A percentile compares a stretch with the other conserved stretches of the same genome.
These are phyloP conservation scores for Stegastes partitus DNA, from an alignment of 2,113 vertebrate genomes.

Conservation along the genomic window DNA sequence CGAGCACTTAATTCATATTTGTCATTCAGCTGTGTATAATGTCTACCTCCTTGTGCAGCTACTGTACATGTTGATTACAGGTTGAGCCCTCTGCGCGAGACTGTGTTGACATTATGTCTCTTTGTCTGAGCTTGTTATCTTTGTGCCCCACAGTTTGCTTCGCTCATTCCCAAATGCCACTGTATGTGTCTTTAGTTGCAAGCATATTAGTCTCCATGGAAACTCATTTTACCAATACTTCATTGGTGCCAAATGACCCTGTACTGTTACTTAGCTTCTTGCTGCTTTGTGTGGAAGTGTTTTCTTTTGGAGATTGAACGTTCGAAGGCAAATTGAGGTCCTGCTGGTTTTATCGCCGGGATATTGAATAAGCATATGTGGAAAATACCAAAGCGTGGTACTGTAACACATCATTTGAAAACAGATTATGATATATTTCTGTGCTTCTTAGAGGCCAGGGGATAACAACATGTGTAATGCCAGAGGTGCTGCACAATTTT, in stretches of 20 bases:
- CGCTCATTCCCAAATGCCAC: slow-evolving; percentile 73
- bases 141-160: slow-evolving; percentile 63
- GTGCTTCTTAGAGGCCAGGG: slow-evolving; percentile 21
- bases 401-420: slow-evolving; percentile 48
- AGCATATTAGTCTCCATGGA: slow-evolving; percentile 81
- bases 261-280: slow-evolving; percentile 63
- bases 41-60: slow-evolving; percentile 7
- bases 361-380: slow-evolving; percentile 67
- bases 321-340: slow-evolving; percentile 70
- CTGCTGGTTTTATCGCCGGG: slow-evolving; percentile 61
- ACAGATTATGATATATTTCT: slow-evolving; percentile 53
- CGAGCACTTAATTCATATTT: neutral
- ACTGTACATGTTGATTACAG: slow-evolving; percentile 47
- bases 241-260: slow-evolving; percentile 74
- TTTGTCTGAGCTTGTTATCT: slow-evolving; percentile 76
- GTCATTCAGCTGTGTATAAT: neutral
- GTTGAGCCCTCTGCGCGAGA: slow-evolving; percentile 49
- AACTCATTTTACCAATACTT: slow-evolving; percentile 74
- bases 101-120: slow-evolving; percentile 50
- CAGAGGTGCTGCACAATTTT: slow-evolving; percentile 23
- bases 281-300: slow-evolving; percentile 73
- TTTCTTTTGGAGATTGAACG: slow-evolving; percentile 73
- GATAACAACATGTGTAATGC: slow-evolving; percentile 1
- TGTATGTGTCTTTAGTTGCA: slow-evolving; percentile 60
- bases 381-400: slow-evolving; percentile 44